Conservation (phyloP, 1,140 invertebrate genomes). For the Triops cancriformis region DNA sequence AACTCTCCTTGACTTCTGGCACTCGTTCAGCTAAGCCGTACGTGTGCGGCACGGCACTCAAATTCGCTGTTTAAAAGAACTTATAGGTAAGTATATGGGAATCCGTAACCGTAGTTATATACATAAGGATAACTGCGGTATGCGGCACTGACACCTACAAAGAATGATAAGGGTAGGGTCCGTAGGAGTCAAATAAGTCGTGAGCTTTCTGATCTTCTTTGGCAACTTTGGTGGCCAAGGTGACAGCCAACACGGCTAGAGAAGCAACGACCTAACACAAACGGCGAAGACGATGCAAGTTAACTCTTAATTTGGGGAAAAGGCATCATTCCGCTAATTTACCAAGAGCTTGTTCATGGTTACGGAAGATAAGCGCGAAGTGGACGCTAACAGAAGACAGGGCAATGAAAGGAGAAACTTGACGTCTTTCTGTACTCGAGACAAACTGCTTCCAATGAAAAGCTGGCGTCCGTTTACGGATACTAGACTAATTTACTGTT, state of each 20-base stretch:
- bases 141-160: too few species aligned
- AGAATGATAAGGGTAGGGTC: background rate
- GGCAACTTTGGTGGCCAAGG: background rate
- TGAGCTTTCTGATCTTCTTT: background rate
- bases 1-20: background rate
- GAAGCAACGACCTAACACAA: background rate
- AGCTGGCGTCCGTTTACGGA: background rate
- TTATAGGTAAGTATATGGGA: background rate
- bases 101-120: background rate
- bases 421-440: background rate
- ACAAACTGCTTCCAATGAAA: background rate
- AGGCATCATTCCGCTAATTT: background rate
- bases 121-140: too few species aligned
- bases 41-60: background rate
- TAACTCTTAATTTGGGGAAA: background rate
- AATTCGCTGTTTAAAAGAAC: background rate
- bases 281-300: background rate
- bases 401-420: background rate
- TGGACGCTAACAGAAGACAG: conserved; percentile 4
- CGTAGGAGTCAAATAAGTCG: background rate
- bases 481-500: background rate
- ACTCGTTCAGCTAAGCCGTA: background rate
- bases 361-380: background rate
- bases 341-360: conserved; percentile 1
- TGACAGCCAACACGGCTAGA: background rate